Base-by-base conservation (phyloP, 2,888 invertebrate genomes). In the Plebejus argus region DNA sequence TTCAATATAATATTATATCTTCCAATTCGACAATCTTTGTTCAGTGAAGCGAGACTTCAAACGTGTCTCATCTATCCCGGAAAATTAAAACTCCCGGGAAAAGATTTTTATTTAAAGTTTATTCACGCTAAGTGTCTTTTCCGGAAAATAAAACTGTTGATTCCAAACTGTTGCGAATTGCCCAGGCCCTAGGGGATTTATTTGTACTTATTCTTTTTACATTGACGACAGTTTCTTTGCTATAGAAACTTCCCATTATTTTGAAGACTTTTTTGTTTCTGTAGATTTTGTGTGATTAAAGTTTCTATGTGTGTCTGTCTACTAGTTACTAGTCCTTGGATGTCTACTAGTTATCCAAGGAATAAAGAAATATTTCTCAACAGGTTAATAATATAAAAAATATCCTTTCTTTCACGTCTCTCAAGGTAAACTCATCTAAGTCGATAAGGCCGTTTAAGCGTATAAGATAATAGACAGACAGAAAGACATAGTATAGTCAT, bases 21-120 rank as follows among this genome's bases (percentile, higher is more conserved):
- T 23, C 23, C 23, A 58, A n/a, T 58, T 58, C 58, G 58, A 58
- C 66, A 66, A 15, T 15, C 4, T 6, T 6, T 33, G 28, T 23
- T 66, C 66, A 33, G 66, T 33, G 20, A 20, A 45, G 12, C 45
- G 72, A 72, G 72, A 3, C n/a, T 45, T 28, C 45, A 72, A 39
- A 45, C 45, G 23, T 72, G 72, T 72, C 45, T n/a, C 72, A 45
- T 23, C 45, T 72, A 45, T 72, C 39, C 72, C 72, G 72, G 72
- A 72, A 72, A 72, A 72, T 72, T 72, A 72, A 72, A 45, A 20
- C 72, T 23, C 8, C 72, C 23, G 72, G 39, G 72, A 23, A 39
- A 39, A n/a, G 15, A 45, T 23, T 39, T 70, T 66, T 66, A 66
- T 66, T 66, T 15, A 18, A 66, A 66, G 3, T 66, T 66, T 33